phyloP scores from a whole-genome alignment of 2,113 vertebrate genomes.

The Climacteris rufus region DNA sequence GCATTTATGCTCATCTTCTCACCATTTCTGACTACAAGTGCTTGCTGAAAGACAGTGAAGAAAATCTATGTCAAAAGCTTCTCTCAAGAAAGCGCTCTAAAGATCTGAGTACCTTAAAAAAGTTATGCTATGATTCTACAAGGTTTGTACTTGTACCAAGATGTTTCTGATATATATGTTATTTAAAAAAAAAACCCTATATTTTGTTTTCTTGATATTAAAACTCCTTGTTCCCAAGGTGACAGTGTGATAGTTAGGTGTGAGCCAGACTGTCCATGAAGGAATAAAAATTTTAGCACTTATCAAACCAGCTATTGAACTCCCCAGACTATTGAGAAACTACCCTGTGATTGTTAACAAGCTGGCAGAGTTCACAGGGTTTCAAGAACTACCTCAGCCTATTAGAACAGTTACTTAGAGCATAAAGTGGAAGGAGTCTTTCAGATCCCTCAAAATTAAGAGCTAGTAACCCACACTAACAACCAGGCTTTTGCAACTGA shows the following conservation, averaged over 20 bases:
- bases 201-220: background rate
- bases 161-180: background rate
- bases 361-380: background rate
- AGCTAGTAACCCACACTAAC: background rate
- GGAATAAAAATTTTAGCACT: background rate
- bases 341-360: background rate
- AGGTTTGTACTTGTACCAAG: background rate
- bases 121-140: background rate
- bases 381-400: background rate
- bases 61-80: background rate
- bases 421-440: background rate
- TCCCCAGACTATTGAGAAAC: background rate
- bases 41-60: slow-evolving; percentile 80
- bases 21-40: slow-evolving; percentile 91
- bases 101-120: background rate
- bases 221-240: background rate
- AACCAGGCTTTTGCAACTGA: background rate
- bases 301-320: background rate
- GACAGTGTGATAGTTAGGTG: background rate
- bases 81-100: background rate
- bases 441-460: background rate
- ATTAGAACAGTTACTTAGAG: background rate
- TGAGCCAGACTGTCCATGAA: background rate
- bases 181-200: background rate
- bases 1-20: slow-evolving; percentile 94